Percentiles rank a stretch among this genome's conserved stretches.
Evolutionary conservation across 1,140 invertebrate species (phyloP).

Genomic region (Acyrthosiphon pisum): DNA sequence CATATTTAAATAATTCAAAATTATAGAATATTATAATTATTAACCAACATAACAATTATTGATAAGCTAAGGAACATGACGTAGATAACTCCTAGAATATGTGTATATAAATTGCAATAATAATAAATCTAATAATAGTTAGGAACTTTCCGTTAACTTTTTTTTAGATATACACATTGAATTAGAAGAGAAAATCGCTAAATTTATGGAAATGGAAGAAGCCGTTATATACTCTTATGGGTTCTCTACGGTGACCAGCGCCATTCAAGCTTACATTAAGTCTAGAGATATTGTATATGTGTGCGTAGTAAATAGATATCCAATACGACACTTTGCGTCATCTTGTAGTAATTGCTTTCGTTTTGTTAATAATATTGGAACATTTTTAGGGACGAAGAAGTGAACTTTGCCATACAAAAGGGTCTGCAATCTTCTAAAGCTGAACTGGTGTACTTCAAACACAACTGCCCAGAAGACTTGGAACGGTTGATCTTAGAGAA

Average conservation of each 20-base stretch:
- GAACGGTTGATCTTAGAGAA: conserved; percentile 72
- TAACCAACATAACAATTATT: no score
- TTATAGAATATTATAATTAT: no score
- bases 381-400: conserved; percentile 79
- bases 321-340: not conserved
- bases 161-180: conserved; percentile 87
- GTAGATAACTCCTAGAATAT: no score
- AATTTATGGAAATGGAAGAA: conserved; percentile 92
- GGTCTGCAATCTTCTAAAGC: conserved; percentile 90
- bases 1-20: no score
- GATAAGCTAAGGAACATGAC: no score
- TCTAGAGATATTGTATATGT: conserved; percentile 90
- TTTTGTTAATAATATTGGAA: not conserved
- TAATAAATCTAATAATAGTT: not conserved
- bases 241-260: conserved; percentile 94
- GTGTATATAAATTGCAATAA: not conserved
- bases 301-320: conserved; percentile 67
- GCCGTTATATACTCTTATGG: conserved; percentile 97
- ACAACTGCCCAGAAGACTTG: conserved; percentile 89
- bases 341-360: not conserved
- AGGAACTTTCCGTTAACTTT: not conserved
- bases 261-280: conserved; percentile 97
- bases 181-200: conserved; percentile 86
- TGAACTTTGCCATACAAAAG: conserved; percentile 95
- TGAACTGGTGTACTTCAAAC: conserved; percentile 86